These are phyloP conservation scores for Pogonognathellus flavescens DNA, from an alignment of 1,140 invertebrate species.

Conservation along the genomic window DNA sequence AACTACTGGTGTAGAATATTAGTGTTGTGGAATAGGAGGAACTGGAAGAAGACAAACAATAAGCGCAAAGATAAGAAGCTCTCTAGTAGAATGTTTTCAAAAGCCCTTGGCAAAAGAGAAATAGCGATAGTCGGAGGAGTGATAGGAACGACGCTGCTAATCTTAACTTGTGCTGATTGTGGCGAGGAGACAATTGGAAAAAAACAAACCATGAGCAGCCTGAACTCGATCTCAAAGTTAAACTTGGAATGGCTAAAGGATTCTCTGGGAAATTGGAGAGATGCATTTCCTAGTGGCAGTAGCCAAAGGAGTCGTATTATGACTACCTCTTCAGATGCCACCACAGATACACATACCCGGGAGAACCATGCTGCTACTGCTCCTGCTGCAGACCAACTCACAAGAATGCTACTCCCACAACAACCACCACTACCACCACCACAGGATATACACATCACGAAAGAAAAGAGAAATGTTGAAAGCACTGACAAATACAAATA, in stretches of 20 bases:
- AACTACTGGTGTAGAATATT: no score
- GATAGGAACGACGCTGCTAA: slow-evolving; percentile 40
- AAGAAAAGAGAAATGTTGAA: not conserved
- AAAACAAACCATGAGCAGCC: not conserved
- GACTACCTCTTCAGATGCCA: no score
- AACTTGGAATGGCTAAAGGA: not conserved
- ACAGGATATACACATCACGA: not conserved
- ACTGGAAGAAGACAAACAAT: slow-evolving; percentile 26
- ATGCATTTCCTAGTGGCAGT: no score
- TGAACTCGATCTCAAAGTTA: not conserved
- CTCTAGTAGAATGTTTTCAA: slow-evolving; percentile 35
- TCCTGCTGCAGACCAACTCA: not conserved
- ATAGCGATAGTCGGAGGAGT: slow-evolving; percentile 43
- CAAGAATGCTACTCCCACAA: not conserved
- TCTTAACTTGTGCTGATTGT: slow-evolving; percentile 37
- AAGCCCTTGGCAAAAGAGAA: slow-evolving; percentile 45
- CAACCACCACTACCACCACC: not conserved
- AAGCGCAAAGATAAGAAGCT: slow-evolving; percentile 47
- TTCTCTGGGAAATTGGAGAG: no score
- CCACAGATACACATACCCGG: no score
- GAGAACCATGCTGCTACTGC: no score
- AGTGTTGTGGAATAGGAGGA: no score
- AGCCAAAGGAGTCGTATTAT: no score
- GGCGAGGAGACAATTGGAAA: slow-evolving; percentile 24
- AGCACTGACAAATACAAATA: not conserved